A percentile compares a stretch with the other conserved stretches of the same genome.
Evolutionary conservation across 2,113 vertebrate genomes (phyloP).

Genomic region (Nestor notabilis): DNA sequence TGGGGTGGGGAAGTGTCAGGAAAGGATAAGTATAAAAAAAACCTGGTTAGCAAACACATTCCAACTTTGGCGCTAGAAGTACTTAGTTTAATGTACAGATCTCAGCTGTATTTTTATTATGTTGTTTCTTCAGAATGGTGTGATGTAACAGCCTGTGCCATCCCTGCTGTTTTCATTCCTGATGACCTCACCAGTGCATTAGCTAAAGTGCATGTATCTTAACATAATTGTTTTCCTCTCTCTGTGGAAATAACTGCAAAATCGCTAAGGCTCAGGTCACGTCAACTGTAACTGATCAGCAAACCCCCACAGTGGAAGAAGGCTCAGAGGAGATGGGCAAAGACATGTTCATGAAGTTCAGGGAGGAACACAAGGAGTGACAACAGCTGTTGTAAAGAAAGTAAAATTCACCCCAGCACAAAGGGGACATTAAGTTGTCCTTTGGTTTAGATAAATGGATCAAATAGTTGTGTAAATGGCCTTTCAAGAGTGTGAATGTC

Average conservation of each 20-base stretch:
- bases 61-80: background rate
- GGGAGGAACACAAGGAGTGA: background rate
- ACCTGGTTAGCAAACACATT: background rate
- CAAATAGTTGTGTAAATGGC: background rate
- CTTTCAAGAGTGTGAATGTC: background rate
- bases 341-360: background rate
- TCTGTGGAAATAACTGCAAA: background rate
- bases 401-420: background rate
- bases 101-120: background rate
- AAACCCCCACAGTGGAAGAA: background rate
- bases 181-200: conserved; percentile 39
- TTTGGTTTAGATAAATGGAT: background rate
- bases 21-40: background rate
- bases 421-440: accelerated
- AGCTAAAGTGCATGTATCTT: conserved; percentile 35
- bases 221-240: conserved; percentile 16
- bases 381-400: background rate
- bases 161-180: background rate
- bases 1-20: background rate
- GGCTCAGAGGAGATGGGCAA: background rate
- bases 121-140: background rate
- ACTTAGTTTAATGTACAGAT: background rate
- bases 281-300: background rate
- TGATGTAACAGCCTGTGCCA: background rate
- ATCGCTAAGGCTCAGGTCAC: background rate